Evolutionary conservation across 2,888 invertebrate species (phyloP), one percentile per base, ranked within the genome.

Genomic region (Erynnis tages): DNA sequence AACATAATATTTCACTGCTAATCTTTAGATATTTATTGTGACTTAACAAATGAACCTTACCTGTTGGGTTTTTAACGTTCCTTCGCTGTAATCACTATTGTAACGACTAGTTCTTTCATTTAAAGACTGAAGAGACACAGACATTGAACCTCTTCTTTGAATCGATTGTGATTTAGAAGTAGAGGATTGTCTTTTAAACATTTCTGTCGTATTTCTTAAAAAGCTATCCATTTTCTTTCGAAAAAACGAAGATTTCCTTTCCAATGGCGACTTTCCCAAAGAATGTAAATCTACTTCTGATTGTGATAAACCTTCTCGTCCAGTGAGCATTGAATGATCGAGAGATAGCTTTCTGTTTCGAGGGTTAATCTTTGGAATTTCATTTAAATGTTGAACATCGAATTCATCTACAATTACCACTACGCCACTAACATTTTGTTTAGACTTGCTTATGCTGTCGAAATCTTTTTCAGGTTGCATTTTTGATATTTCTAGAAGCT

Each of bases 161-260:
- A 76, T 59, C 0, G 60, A 55, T 23, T 73, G 69, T 4, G 71
- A 65, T 57, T 76, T 79, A 44, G 60, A 58, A 43, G 53, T 53
- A 14, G 59, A 53, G 1, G 85, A 76, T 38, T 84, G 82, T 13
- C 73, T 73, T 57, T 78, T 82, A 47, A 89, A 89, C 54, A 86
- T 77, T 62, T 87, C 86, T 0, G 86, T 79, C 0, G 89, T 88
- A 54, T 89, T 89, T 54, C 76, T 84, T 6, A 88, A 65, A 58
- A 89, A 87, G 61, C 80, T 88, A 21, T 87, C 85, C 81, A 88
- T 78, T 63, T 82, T 88, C 56, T 88, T 88, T 44, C 76, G 72
- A 54, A 88, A 89, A 63, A 88, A 88, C 2, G 89, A 88, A 1
- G 87, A 84, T 68, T 89, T 89, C 17, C 87, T 69, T 58, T 87